Evolutionary conservation across 2,888 invertebrate species (phyloP), one percentile per base, ranked within the genome.

Genomic region (Byasa hedistus): DNA sequence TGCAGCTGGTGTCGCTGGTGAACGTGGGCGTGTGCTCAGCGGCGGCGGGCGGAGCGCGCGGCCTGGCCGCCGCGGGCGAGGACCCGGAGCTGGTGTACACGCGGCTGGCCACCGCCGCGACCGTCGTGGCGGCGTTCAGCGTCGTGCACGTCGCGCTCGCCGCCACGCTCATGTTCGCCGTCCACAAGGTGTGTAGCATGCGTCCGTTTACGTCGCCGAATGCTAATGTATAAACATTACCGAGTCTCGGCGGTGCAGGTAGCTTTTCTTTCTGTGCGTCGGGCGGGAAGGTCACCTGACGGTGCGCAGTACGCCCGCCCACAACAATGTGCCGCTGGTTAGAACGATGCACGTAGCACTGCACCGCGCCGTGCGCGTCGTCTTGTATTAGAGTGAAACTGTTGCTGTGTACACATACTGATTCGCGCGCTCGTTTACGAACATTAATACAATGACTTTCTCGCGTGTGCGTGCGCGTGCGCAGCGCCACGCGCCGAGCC

Each of bases 121-220:
- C 81, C 32, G 67, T 70, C 19, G 73, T 80, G 39, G 80, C 85
- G 0, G 75, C 78, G 1, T 61, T 82, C 59, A 78, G 82, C 55
- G 72, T 76, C 0, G 79, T 80, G 15, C 90, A 90, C 64, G 76
- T 85, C 0, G 51, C 82, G 22, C 77, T 90, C 7, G 89, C 89
- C 0, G 0, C 63, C n/a, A 72, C 75, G 1, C 77, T 91, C 8
- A 57, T 90, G 7, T 66, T 70, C 68, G 84, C 84, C 0, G 77
- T 76, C 0, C 74, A 69, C 27, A 85, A 82, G 83, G 89, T 89
- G 62, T 61, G 64, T 62, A 19, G 51, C 51, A 3, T 12, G 44
- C 48, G 15, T 12, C 19, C 32, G 10, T 7, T 32, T 7, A 7
- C 10, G 8, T 32, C 32, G 32, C 32, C n/a, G n/a, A n/a, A n/a